A percentile compares a stretch with the other conserved stretches of the same genome.
These are phyloP conservation scores for Psammodynastes pulverulentus DNA, from an alignment of 2,113 vertebrate species.

Conservation along the genomic window DNA sequence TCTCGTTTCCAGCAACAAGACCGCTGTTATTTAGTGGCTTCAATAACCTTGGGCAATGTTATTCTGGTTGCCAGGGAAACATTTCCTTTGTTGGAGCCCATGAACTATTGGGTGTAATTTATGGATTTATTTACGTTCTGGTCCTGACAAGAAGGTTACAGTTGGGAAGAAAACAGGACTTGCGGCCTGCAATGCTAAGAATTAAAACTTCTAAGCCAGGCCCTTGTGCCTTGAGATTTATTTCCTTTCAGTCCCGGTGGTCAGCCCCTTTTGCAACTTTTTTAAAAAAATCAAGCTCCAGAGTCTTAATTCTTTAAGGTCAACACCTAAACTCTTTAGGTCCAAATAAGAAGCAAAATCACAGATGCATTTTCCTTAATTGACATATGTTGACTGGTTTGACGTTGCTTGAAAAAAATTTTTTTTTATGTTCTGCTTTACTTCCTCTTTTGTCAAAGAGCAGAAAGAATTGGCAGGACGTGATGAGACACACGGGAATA, in stretches of 20 bases:
- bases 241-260: background rate
- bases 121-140: conserved; percentile 22
- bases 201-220: background rate
- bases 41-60: conserved; percentile 33
- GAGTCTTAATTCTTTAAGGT: background rate
- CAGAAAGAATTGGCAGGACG: background rate
- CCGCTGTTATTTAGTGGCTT: conserved; percentile 13
- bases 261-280: background rate
- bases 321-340: background rate
- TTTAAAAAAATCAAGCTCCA: background rate
- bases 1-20: background rate
- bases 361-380: background rate
- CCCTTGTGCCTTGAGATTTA: background rate
- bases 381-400: background rate
- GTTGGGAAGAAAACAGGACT: background rate
- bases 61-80: conserved; percentile 24
- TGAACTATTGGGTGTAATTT: conserved; percentile 14
- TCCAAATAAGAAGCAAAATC: background rate
- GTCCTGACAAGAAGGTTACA: conserved; percentile 5
- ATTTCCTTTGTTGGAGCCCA: conserved; percentile 13
- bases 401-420: background rate
- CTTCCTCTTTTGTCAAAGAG: background rate
- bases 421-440: background rate
- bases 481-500: background rate
- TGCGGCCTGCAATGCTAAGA: background rate